Evolutionary conservation across 2,113 vertebrate species (phyloP).

Genomic region (Brachirus orientalis): DNA sequence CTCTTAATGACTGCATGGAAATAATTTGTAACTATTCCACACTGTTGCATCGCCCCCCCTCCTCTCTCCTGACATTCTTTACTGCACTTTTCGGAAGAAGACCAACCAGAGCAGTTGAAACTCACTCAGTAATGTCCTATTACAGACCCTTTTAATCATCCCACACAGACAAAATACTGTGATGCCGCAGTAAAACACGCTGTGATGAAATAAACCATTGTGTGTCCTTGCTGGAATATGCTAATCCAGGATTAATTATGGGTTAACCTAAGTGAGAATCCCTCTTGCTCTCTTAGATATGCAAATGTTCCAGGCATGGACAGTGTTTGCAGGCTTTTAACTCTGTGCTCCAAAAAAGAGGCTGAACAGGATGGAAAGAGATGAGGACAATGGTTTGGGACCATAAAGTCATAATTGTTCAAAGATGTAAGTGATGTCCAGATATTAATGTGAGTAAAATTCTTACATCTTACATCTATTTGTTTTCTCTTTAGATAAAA

Average conservation of each 20-base stretch:
- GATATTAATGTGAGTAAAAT: too few relatives aligned
- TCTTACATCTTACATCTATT: too few relatives aligned
- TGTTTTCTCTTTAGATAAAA: too few relatives aligned
- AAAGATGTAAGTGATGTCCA: too few relatives aligned
- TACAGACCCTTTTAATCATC: conserved; percentile 69
- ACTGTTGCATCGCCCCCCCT: conserved; percentile 31
- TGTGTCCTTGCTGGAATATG: conserved; percentile 70
- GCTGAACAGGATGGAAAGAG: conserved; percentile 24
- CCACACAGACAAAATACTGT: conserved; percentile 58
- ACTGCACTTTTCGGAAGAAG: conserved; percentile 29
- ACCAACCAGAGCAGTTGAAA: conserved; percentile 27
- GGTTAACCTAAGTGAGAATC: conserved; percentile 70
- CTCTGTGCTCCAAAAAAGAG: conserved; percentile 26
- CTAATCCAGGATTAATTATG: conserved; percentile 79
- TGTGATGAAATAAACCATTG: conserved; percentile 75
- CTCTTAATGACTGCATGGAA: conserved; percentile 48
- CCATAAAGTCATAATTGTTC: too few relatives aligned
- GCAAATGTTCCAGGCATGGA: conserved; percentile 70
- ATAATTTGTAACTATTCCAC: conserved; percentile 44
- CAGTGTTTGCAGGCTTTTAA: conserved; percentile 55
- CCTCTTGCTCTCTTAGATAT: conserved; percentile 73
- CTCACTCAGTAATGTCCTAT: conserved; percentile 42
- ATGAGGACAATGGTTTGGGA: conserved; percentile 14
- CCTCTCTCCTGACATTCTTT: conserved; percentile 15
- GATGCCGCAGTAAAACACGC: conserved; percentile 64